A percentile compares a stretch with the other conserved stretches of the same genome.
Evolutionary conservation across 1,140 invertebrate species (phyloP).

Genomic region (Bursaphelenchus mucronatus): DNA sequence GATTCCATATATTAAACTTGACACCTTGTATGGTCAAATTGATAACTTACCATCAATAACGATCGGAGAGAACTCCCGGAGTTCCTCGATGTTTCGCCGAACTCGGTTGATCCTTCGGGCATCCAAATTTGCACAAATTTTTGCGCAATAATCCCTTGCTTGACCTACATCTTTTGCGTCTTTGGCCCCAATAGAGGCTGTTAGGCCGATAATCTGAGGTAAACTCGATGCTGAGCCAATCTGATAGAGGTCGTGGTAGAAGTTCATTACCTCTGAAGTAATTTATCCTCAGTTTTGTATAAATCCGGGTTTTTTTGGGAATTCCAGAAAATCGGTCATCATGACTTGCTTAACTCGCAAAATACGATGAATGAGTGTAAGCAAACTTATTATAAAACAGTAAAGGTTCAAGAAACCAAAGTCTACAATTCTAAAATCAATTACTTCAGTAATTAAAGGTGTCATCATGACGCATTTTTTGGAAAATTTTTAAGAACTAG

Average conservation of each 20-base stretch:
- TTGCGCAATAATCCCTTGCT: slow-evolving; percentile 19
- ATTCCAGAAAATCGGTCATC: background rate
- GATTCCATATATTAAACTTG: too few relatives aligned
- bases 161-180: slow-evolving; percentile 15
- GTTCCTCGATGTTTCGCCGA: background rate
- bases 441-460: background rate
- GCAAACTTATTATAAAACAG: too few relatives aligned
- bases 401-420: too few relatives aligned
- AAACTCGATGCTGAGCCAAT: background rate
- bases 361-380: too few relatives aligned
- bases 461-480: slow-evolving; percentile 1
- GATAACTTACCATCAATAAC: too few relatives aligned
- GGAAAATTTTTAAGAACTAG: too few relatives aligned
- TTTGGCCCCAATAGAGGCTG: slow-evolving; percentile 15
- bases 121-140: slow-evolving; percentile 37
- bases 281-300: background rate
- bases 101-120: slow-evolving; percentile 10
- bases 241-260: slow-evolving; percentile 17
- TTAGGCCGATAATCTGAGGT: slow-evolving; percentile 20
- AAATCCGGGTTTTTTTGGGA: background rate
- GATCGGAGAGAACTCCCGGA: too few relatives aligned
- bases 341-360: background rate
- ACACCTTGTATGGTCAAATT: too few relatives aligned
- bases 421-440: background rate
- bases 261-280: slow-evolving; percentile 21